Conservation (phyloP, 2,113 vertebrate species). For the Vombatus ursinus region DNA sequence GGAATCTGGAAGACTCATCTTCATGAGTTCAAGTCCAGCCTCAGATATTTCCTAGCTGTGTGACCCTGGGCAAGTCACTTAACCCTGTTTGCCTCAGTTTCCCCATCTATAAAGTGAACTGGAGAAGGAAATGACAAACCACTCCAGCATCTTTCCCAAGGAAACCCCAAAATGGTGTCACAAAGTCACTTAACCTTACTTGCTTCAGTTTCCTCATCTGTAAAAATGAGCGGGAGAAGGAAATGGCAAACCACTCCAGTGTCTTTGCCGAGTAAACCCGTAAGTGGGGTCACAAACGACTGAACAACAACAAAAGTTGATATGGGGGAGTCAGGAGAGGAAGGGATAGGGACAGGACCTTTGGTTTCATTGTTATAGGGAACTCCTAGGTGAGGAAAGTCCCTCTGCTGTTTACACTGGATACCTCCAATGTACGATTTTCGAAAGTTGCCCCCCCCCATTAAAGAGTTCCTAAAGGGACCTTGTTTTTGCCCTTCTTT, state of each 20-base stretch:
- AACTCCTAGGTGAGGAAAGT: background rate
- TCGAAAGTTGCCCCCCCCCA: background rate
- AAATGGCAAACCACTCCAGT: background rate
- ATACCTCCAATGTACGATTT: background rate
- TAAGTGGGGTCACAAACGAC: background rate
- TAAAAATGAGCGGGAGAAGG: background rate
- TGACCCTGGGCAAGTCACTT: background rate
- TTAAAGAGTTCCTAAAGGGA: background rate
- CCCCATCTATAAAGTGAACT: too few species aligned
- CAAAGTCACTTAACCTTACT: background rate
- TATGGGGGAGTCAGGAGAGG: background rate
- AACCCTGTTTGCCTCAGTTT: background rate
- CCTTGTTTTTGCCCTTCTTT: background rate
- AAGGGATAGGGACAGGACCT: background rate
- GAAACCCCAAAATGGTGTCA: too few species aligned
- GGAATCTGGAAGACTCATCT: background rate
- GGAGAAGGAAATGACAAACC: too few species aligned
- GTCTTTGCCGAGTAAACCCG: background rate
- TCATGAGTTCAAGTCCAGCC: too few species aligned
- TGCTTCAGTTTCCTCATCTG: background rate
- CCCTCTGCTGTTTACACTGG: background rate
- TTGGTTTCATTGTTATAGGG: background rate
- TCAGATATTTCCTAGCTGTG: background rate
- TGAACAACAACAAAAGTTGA: background rate
- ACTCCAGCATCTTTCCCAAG: too few species aligned